Base-by-base conservation (phyloP, 1,140 invertebrate species). In the Colletes latitarsis region DNA sequence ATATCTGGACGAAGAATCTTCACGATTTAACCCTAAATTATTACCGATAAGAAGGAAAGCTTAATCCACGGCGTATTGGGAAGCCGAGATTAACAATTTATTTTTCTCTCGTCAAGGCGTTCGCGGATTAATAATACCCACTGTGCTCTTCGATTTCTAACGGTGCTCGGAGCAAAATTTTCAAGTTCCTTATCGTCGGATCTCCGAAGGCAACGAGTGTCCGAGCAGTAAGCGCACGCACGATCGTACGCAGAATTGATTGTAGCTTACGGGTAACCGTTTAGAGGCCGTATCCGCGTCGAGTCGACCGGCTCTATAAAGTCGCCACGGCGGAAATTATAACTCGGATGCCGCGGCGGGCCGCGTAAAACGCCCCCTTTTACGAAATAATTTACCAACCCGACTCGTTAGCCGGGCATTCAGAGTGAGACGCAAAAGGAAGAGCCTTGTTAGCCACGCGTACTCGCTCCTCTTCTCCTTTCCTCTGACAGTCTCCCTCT, bases 361-460 rank as follows among this genome's bases (percentile, higher is more conserved):
- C 71, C 85, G 60, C 73, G 82, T 82, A 87, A 87, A 88, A 85
- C 60, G 85, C 49, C 69, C 73, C 76, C 72, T 85, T 88, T 82
- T 83, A 74, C 70, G 60, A 89, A 89, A 88, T 89, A 88, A 89
- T 88, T 88, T 87, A 85, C 80, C 78, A 79, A 62, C 74, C 79
- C 74, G 81, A 84, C 87, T 89, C 87, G 87, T 89, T 89, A 87
- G 70, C 69, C 53, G 39, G 55, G 81, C 69, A 86, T 86, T 86
- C 84, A 85, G 81, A 86, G 84, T 75, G 81, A 78, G 81, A 68
- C 64, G 72, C 74, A 41, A 74, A 49, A 82, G 71, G 75, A 82
- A 85, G 71, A 62, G 68, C 41, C 83, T 84, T 85, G 83, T 85
- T 85, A 84, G 82, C 77, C 72, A 84, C 82, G 82, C 77, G 68